phyloP scores from a whole-genome alignment of 2,888 invertebrate species.

The Parnassius apollo region DNA sequence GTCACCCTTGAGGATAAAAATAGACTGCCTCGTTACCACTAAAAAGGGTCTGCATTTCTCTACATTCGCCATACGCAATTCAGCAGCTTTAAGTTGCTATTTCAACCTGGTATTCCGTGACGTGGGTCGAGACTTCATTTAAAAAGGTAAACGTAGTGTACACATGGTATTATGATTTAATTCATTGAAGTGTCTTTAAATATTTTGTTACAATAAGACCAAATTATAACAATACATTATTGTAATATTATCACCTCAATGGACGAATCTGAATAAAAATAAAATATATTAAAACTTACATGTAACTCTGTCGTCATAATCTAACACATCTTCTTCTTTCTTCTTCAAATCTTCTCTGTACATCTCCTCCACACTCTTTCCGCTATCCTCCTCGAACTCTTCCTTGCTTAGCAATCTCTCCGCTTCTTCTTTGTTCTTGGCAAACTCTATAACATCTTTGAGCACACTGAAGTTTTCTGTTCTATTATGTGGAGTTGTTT shows the following conservation, averaged over 20 bases:
- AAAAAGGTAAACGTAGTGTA: no score
- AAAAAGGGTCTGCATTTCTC: no score
- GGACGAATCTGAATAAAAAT: no score
- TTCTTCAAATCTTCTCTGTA: constrained; percentile 70
- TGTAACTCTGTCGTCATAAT: constrained; percentile 61
- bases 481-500: constrained; percentile 15
- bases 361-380: constrained; percentile 74
- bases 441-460: constrained; percentile 58
- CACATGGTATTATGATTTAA: no score
- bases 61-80: no score
- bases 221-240: not conserved
- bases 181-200: no score
- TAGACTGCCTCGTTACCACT: no score
- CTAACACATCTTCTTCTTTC: constrained; percentile 52
- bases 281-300: constrained; percentile 41
- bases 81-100: no score
- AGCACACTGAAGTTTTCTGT: constrained; percentile 48
- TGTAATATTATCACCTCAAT: not conserved
- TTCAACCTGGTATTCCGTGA: no score
- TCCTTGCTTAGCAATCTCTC: constrained; percentile 53
- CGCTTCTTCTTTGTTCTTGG: constrained; percentile 53
- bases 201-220: no score
- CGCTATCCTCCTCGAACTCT: constrained; percentile 53
- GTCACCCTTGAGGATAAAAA: no score
- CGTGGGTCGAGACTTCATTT: no score